These are phyloP conservation scores for Labeo calbasu DNA, from an alignment of 2,797 vertebrate genomes.

Conservation along the genomic window DNA sequence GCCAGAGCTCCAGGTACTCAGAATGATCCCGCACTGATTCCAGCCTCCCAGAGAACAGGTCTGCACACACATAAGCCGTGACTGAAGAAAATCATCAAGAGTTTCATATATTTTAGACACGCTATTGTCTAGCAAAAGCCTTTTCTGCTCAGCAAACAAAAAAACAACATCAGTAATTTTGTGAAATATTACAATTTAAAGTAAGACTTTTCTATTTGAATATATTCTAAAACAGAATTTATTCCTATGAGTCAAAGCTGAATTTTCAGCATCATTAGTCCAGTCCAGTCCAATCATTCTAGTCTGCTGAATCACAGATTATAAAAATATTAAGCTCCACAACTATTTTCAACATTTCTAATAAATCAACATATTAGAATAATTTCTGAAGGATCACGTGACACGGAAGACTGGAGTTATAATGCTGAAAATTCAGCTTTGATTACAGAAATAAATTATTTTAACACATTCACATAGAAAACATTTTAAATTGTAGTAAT, in stretches of 20 bases:
- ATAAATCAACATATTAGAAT: not conserved
- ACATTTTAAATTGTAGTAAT: not conserved
- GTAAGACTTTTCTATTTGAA: not conserved
- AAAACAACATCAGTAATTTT: not conserved
- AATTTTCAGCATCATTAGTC: not conserved
- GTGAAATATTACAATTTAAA: not conserved
- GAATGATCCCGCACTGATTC: conserved; percentile 79
- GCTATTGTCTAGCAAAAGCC: not conserved
- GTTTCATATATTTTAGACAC: not conserved
- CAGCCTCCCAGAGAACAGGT: conserved; percentile 89
- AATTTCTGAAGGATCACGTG: not conserved
- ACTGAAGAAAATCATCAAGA: not conserved
- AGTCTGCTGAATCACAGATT: not conserved
- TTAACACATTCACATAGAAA: not conserved
- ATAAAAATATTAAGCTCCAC: not conserved
- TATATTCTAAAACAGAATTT: not conserved
- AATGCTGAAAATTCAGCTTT: not conserved
- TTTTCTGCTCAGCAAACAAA: not conserved
- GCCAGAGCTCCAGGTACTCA: conserved; percentile 93
- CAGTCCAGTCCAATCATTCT: not conserved
- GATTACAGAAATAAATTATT: not conserved
- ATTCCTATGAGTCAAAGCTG: not conserved
- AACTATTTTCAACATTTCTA: no score
- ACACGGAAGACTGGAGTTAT: not conserved
- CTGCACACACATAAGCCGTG: conserved; percentile 67